phyloP scores from a whole-genome alignment of 2,797 vertebrate genomes.

The Bryconaethiops microstoma region DNA sequence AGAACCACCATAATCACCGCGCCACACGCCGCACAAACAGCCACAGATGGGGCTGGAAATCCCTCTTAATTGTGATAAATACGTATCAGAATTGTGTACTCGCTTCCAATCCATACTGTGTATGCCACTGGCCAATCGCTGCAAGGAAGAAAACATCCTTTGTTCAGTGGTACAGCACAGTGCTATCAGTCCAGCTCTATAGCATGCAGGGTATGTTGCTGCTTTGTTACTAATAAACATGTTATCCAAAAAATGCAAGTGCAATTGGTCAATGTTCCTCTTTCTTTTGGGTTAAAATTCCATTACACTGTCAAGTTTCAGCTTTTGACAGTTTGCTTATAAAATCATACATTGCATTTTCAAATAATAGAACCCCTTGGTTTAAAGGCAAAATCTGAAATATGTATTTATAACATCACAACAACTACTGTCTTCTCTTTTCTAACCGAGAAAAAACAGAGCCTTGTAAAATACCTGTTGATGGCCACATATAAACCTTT shows the following conservation, averaged over 20 bases:
- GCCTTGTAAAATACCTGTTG: constrained; percentile 48
- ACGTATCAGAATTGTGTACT: constrained; percentile 54
- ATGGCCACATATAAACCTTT: constrained; percentile 20
- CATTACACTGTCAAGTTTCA: constrained; percentile 5
- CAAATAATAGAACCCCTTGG: constrained; percentile 5
- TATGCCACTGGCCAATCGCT: constrained; percentile 30
- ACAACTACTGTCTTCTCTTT: neutral
- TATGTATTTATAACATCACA: neutral
- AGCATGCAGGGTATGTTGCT: neutral
- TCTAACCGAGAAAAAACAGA: neutral
- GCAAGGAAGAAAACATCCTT: constrained; percentile 42
- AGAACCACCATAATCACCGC: constrained; percentile 58
- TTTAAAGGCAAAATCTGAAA: neutral
- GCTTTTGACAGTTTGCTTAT: neutral
- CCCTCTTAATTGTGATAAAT: constrained; percentile 63
- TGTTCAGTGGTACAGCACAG: constrained; percentile 51
- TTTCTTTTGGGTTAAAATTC: neutral
- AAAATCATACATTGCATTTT: constrained; percentile 1
- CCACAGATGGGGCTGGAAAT: constrained; percentile 58
- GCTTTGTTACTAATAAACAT: constrained; percentile 34
- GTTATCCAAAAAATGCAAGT: neutral
- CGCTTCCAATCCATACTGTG: constrained; percentile 38
- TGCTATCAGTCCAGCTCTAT: constrained; percentile 39
- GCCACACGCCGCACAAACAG: constrained; percentile 52
- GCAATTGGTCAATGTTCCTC: neutral